These are phyloP conservation scores for Phyllostomus hastatus DNA, from an alignment of 2,113 vertebrate species.

Conservation along the genomic window DNA sequence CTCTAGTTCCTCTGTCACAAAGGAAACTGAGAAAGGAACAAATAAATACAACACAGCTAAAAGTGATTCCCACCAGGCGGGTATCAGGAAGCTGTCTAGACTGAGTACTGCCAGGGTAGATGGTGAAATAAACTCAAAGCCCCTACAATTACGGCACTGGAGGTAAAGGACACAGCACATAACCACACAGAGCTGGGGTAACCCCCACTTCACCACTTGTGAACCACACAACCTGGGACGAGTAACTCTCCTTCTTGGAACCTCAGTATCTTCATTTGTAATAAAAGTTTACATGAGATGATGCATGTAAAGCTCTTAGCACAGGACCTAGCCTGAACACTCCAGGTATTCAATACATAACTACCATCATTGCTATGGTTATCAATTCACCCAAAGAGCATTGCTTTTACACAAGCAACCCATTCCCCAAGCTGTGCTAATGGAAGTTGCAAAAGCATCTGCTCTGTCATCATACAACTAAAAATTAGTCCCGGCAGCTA, in stretches of 20 bases:
- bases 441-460: not conserved
- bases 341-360: not conserved
- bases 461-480: not conserved
- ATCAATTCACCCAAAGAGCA: not conserved
- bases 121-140: not conserved
- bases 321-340: not conserved
- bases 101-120: not conserved
- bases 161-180: not conserved
- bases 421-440: not conserved
- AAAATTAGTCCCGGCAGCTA: not conserved
- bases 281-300: not conserved
- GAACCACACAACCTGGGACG: not conserved
- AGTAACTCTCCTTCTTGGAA: not conserved
- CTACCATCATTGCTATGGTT: not conserved
- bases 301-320: not conserved
- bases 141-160: not conserved
- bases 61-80: not conserved
- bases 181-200: not conserved
- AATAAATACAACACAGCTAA: conserved; percentile 21
- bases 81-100: conserved; percentile 30
- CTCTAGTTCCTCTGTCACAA: conserved; percentile 25
- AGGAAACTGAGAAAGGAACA: conserved; percentile 37
- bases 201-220: not conserved
- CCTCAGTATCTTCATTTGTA: not conserved
- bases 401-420: not conserved